Conservation (phyloP, 1,140 invertebrate species). For the Drosophila navojoa region DNA sequence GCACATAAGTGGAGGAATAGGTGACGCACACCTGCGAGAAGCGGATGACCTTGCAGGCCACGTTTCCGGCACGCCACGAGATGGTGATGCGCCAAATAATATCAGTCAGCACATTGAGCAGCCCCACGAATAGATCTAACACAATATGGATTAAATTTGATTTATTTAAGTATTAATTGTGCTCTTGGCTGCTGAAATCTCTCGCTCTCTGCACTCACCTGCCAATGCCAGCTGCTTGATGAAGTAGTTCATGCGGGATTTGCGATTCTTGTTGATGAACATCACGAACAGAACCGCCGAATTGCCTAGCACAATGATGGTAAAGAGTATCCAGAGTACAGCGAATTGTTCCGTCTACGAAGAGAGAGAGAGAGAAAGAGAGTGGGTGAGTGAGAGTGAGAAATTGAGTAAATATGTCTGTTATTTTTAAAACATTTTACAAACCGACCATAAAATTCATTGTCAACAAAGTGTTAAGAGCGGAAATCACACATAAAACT, state of each 20-base stretch:
- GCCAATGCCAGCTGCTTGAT: slow-evolving; percentile 97
- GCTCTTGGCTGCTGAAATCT: not conserved
- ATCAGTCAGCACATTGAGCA: slow-evolving; percentile 94
- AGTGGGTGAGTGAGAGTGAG: not conserved
- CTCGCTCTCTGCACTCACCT: slow-evolving; percentile 86
- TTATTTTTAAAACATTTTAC: slow-evolving; percentile 54
- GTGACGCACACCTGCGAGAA: slow-evolving; percentile 93
- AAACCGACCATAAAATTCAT: slow-evolving; percentile 61
- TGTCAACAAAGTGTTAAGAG: slow-evolving; percentile 76
- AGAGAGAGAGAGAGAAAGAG: slow-evolving; percentile 84
- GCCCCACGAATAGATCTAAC: slow-evolving; percentile 92
- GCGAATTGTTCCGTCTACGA: slow-evolving; percentile 94
- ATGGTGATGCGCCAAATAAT: slow-evolving; percentile 94
- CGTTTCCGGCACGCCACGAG: slow-evolving; percentile 93
- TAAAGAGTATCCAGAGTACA: slow-evolving; percentile 94
- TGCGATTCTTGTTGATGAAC: slow-evolving; percentile 92
- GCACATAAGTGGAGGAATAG: slow-evolving; percentile 96
- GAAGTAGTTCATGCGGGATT: slow-evolving; percentile 98
- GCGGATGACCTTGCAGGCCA: slow-evolving; percentile 94
- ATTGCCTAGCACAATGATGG: slow-evolving; percentile 95
- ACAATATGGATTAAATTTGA: no score
- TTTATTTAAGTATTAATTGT: not conserved
- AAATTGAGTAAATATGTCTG: not conserved
- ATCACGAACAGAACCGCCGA: slow-evolving; percentile 93
- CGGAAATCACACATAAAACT: slow-evolving; percentile 77